These are phyloP conservation scores for Machaerirhynchus nigripectus DNA, from an alignment of 2,113 vertebrate genomes.

Conservation along the genomic window DNA sequence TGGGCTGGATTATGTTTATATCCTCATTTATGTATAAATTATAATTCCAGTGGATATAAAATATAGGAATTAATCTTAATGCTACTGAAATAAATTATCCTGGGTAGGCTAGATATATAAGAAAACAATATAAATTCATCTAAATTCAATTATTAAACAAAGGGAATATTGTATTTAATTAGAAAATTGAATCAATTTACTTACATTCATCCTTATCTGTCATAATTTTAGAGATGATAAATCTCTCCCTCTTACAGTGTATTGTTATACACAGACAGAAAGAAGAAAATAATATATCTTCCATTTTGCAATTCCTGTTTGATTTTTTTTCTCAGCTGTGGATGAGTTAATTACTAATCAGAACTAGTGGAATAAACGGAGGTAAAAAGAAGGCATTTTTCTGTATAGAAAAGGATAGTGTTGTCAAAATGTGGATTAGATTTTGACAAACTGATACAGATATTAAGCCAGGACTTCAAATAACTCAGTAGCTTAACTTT, in stretches of 20 bases:
- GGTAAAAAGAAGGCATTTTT: not conserved
- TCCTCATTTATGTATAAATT: not conserved
- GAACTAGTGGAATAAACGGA: not conserved
- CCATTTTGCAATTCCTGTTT: not conserved
- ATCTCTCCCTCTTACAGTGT: not conserved
- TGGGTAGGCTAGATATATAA: not conserved
- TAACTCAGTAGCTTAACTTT: not conserved
- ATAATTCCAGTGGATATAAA: not conserved
- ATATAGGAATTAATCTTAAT: not conserved
- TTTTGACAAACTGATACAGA: not conserved
- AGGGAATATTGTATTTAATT: conserved; percentile 22
- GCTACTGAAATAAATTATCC: conserved; percentile 7
- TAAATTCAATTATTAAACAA: conserved; percentile 25
- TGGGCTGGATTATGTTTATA: not conserved
- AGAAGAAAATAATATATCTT: not conserved
- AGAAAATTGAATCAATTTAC: conserved; percentile 13
- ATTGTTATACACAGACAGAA: not conserved
- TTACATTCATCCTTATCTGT: conserved; percentile 10
- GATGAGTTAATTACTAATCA: not conserved
- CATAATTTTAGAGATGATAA: not conserved
- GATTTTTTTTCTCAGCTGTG: not conserved
- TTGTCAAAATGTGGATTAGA: not conserved
- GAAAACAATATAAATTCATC: conserved; percentile 32
- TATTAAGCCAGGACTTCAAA: not conserved
- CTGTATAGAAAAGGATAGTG: not conserved